A percentile compares a stretch with the other conserved stretches of the same genome.
phyloP scores from a whole-genome alignment of 2,113 vertebrate genomes.

The Montifringilla adamsi region DNA sequence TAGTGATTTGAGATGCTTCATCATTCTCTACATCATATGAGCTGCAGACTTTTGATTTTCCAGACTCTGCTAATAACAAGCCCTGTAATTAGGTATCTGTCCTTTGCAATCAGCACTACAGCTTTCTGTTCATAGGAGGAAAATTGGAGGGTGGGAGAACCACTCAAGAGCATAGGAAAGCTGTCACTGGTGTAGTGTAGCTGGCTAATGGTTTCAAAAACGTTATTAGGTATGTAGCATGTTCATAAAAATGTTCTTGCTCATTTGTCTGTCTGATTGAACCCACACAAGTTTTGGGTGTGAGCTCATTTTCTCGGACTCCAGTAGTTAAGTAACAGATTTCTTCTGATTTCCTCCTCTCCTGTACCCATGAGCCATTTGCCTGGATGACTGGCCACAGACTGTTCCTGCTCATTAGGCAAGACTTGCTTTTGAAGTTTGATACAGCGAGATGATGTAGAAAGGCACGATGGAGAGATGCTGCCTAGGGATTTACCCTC shows the following conservation, averaged over 20 bases:
- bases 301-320: not conserved
- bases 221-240: not conserved
- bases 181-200: not conserved
- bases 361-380: not conserved
- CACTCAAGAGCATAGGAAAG: slow-evolving; percentile 10
- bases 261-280: not conserved
- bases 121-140: not conserved
- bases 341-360: not conserved
- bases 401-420: not conserved
- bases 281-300: not conserved
- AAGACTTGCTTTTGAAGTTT: not conserved
- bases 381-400: not conserved
- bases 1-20: slow-evolving; percentile 2
- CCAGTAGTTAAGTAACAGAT: not conserved
- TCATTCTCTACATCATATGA: slow-evolving; percentile 11
- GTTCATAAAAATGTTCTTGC: not conserved
- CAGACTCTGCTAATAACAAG: slow-evolving; percentile 22
- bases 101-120: slow-evolving; percentile 4
- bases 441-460: not conserved
- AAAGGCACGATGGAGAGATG: not conserved
- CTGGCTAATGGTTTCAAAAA: not conserved
- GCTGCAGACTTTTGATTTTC: slow-evolving; percentile 41
- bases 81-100: slow-evolving; percentile 33
- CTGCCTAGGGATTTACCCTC: not conserved
- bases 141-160: not conserved